Percentiles rank a stretch among this genome's conserved stretches.
phyloP scores from a whole-genome alignment of 2,888 invertebrate species.

The Troides aeacus region DNA sequence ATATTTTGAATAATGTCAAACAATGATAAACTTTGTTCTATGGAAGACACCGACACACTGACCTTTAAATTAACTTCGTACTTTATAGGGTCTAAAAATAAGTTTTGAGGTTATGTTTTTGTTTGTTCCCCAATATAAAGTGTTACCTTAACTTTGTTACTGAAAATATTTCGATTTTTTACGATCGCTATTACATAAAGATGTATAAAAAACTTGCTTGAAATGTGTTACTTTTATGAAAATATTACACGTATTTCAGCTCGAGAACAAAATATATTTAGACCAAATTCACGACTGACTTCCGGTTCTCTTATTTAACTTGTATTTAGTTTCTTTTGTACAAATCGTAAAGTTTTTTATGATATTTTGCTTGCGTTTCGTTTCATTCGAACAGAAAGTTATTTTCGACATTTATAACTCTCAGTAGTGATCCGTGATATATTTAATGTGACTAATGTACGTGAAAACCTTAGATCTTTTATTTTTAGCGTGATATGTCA shows the following conservation, averaged over 20 bases:
- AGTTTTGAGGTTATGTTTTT: no score
- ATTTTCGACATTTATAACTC: conserved; percentile 14
- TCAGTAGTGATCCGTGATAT: conserved; percentile 6
- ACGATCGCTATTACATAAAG: no score
- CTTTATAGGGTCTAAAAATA: no score
- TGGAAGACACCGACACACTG: no score
- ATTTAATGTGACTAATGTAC: conserved; percentile 12
- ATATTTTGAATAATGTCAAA: no score
- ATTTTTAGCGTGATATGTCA: background rate
- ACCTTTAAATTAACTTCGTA: no score
- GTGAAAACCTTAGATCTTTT: background rate
- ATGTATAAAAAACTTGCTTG: conserved; percentile 9
- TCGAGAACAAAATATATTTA: conserved; percentile 36
- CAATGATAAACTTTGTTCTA: no score
- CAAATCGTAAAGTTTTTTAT: conserved; percentile 26
- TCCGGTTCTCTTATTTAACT: conserved; percentile 24
- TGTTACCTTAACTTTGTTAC: no score
- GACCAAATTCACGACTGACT: conserved; percentile 21
- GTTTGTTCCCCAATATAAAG: no score
- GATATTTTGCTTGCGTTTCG: conserved; percentile 24
- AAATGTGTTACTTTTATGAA: conserved; percentile 8
- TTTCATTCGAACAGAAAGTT: conserved; percentile 19
- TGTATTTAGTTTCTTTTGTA: conserved; percentile 24
- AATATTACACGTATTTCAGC: conserved; percentile 31
- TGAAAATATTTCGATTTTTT: no score